Base-by-base conservation (phyloP, 2,797 vertebrate genomes). In the Esox masquinongy region DNA sequence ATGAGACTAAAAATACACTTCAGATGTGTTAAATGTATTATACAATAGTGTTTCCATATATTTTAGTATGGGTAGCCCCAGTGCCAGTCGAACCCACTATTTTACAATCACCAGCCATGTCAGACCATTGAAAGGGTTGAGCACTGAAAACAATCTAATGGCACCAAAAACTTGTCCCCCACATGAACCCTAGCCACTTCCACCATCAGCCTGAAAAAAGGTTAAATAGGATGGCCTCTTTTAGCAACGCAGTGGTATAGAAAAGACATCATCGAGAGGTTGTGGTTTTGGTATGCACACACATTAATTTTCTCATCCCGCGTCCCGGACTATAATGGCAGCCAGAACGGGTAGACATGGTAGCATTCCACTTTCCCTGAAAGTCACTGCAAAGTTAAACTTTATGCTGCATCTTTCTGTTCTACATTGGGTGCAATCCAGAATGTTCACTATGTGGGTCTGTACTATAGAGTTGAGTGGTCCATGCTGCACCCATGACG, bases 91-190 rank as follows among this genome's bases (percentile, higher is more conserved):
- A 59, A 59, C 56, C 7, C 19, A 59, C 56, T n/a, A 59, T 24
- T 22, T 12, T 59, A 39, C 36, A 39, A 3, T 47, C 43, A 75
- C 84, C 86, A 80, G 90, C 59, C 77, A 56, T 95, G 93, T 95
- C 93, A 95, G 90, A 82, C 93, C 94, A 92, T 94, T 91, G 91
- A 90, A 92, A 93, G 94, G 96, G 95, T 95, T 95, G 95, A 84
- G 91, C 90, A 90, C 79, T 93, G 94, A 92, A 96, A 95, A 90
- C 92, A 96, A 94, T 88, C 93, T 95, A 93, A 95, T 93, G 95
- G 93, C 87, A 95, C 88, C 96, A 95, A 97, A 97, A 96, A 96
- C 88, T 93, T 97, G 97, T 90, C 97, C 97, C 94, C 90, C 93
- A 91, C 83, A 77, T 97, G 97, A 98, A 97, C 97, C 94, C 94